Percentiles rank a stretch among this genome's conserved stretches.
Evolutionary conservation across 2,888 invertebrate genomes (phyloP).

Genomic region (Spilosoma lubricipeda): DNA sequence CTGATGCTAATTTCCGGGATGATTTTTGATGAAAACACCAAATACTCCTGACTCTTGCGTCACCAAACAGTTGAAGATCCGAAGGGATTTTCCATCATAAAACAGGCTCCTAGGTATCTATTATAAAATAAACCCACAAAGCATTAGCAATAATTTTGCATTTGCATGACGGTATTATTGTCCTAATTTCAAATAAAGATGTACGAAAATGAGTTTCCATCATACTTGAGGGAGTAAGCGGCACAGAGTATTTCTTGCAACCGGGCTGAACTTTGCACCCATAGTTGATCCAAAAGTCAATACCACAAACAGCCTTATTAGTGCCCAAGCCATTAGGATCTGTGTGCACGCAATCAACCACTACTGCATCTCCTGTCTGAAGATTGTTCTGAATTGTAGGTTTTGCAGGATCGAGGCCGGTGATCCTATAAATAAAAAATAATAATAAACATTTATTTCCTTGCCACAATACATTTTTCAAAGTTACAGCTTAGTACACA

Average conservation of each 20-base stretch:
- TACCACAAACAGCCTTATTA: too few species aligned
- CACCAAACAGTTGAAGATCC: too few species aligned
- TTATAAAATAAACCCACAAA: background rate
- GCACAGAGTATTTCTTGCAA: background rate
- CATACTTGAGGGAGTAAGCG: background rate
- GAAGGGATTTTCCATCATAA: too few species aligned
- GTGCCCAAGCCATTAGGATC: background rate
- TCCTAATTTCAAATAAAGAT: background rate
- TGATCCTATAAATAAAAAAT: background rate
- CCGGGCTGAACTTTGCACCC: constrained; percentile 1
- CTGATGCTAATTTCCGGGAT: too few species aligned
- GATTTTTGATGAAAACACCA: too few species aligned
- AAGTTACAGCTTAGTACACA: too few species aligned
- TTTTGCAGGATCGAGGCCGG: constrained; percentile 4
- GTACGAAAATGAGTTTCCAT: background rate
- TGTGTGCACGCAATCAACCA: constrained; percentile 1
- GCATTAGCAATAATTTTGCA: background rate
- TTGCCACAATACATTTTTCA: too few species aligned
- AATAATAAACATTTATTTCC: too few species aligned
- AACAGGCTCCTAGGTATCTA: background rate
- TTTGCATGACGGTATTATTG: background rate
- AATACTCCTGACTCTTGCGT: too few species aligned
- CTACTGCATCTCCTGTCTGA: background rate
- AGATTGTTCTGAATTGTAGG: background rate
- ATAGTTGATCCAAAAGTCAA: constrained; percentile 3